Percentiles rank a stretch among this genome's conserved stretches.
phyloP scores from a whole-genome alignment of 2,797 vertebrate genomes.

The Cichlasoma orientale region DNA sequence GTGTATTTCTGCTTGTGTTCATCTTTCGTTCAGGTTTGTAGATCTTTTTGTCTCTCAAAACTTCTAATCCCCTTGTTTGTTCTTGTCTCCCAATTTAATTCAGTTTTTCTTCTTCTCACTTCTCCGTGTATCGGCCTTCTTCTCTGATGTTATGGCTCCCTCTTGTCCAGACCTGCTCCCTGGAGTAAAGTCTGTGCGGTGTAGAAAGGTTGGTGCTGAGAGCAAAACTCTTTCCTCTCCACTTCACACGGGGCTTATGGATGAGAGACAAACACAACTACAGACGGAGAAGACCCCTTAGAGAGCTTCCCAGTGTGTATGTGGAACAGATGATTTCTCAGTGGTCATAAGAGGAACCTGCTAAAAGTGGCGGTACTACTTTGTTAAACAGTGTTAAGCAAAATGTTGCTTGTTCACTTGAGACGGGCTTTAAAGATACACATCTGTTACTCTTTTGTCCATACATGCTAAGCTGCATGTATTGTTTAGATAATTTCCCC shows the following conservation, averaged over 20 bases:
- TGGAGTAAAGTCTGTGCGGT: slow-evolving; percentile 44
- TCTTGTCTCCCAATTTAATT: slow-evolving; percentile 39
- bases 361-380: slow-evolving; percentile 46
- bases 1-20: not conserved
- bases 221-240: slow-evolving; percentile 72
- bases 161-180: slow-evolving; percentile 51
- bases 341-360: slow-evolving; percentile 45
- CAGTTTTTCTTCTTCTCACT: slow-evolving; percentile 26
- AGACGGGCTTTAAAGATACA: not conserved
- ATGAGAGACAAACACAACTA: slow-evolving; percentile 69
- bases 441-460: not conserved
- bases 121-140: slow-evolving; percentile 8
- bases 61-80: slow-evolving; percentile 36
- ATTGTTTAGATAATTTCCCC: not conserved
- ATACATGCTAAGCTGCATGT: not conserved
- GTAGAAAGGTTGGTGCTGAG: slow-evolving; percentile 47
- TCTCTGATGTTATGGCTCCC: slow-evolving; percentile 33
- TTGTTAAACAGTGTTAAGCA: slow-evolving; percentile 37
- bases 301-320: slow-evolving; percentile 38
- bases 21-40: slow-evolving; percentile 1
- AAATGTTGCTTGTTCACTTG: slow-evolving; percentile 24
- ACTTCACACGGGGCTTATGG: slow-evolving; percentile 70
- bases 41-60: slow-evolving; percentile 4
- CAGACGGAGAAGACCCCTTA: slow-evolving; percentile 57
- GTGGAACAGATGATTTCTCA: slow-evolving; percentile 56